Evolutionary conservation across 2,113 vertebrate genomes (phyloP), one percentile per base, ranked within the genome.

Genomic region (Megalops atlanticus): DNA sequence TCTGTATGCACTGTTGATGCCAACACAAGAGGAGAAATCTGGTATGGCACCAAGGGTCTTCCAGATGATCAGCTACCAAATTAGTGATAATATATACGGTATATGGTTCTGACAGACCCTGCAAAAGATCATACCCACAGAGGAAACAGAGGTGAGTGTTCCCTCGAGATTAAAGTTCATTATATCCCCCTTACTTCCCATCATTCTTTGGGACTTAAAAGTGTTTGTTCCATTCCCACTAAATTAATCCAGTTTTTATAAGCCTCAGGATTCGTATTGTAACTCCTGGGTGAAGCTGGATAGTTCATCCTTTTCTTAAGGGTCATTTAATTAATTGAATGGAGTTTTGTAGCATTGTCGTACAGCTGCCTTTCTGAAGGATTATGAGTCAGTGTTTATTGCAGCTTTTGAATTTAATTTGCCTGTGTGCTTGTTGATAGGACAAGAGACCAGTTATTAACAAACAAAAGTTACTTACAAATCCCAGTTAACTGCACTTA

Each of bases 311-410:
- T 31, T 31, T 27, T 64, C 58, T 64, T 27, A 64, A 64, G n/a
- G 58, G 58, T 64, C 58, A 31, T 64, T 64, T 64, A 64, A n/a
- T 64, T 64, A 64, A 64, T 64, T 64, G 58, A 64, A 64, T 64
- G 31, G n/a, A 64, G 58, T 24, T 64, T 64, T 31, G 10, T 64
- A 27, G 18, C 24, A 27, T 64, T 21, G 21, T 10, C 21, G n/a
- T 24, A 24, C 8, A 64, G 31, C 31, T 64, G 58, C n/a, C 58
- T 64, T 64, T 31, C 58, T 31, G 58, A 31, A 64, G 58, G 58
- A 31, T 64, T 64, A 64, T 64, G 31, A 64, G 31, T 64, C 58
- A 31, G 58, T n/a, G 8, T 64, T 64, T 64, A 64, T 31, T 64
- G 58, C 58, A 24, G 49, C n/a, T 64, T 64, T 64, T n/a, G n/a